phyloP scores from a whole-genome alignment of 1,140 invertebrate genomes.

The Drosophila albomicans region DNA sequence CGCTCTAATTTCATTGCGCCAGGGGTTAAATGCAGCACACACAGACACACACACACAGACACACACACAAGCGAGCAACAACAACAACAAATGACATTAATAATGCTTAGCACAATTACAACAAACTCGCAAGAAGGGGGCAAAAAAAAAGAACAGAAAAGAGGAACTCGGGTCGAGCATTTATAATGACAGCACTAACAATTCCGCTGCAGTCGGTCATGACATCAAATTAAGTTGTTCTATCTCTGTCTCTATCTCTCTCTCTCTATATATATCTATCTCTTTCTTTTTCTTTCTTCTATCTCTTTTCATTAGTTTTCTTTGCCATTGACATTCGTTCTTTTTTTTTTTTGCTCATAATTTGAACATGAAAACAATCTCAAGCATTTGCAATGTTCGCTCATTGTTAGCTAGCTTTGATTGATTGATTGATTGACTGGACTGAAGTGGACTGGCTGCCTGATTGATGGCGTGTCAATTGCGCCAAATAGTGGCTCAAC shows the following conservation, averaged over 20 bases:
- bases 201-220: conserved; percentile 67
- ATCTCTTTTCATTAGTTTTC: background rate
- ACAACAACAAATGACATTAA: conserved; percentile 61
- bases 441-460: background rate
- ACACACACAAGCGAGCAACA: conserved; percentile 15
- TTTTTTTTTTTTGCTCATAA: background rate
- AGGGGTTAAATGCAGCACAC: conserved; percentile 39
- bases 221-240: conserved; percentile 72
- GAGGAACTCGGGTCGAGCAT: conserved; percentile 49
- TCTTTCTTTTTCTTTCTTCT: background rate
- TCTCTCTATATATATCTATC: background rate
- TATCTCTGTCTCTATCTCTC: background rate
- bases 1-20: conserved; percentile 52
- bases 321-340: background rate
- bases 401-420: background rate
- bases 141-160: conserved; percentile 15
- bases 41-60: background rate
- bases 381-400: conserved; percentile 13
- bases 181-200: conserved; percentile 77
- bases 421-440: conserved; percentile 19
- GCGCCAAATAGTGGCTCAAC: background rate
- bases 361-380: conserved; percentile 15
- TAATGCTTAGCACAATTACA: conserved; percentile 73
- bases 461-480: conserved; percentile 17
- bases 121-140: conserved; percentile 1